Percentiles rank a stretch among this genome's conserved stretches.
Evolutionary conservation across 2,113 vertebrate species (phyloP).

Genomic region (Rhinoderma darwinii): DNA sequence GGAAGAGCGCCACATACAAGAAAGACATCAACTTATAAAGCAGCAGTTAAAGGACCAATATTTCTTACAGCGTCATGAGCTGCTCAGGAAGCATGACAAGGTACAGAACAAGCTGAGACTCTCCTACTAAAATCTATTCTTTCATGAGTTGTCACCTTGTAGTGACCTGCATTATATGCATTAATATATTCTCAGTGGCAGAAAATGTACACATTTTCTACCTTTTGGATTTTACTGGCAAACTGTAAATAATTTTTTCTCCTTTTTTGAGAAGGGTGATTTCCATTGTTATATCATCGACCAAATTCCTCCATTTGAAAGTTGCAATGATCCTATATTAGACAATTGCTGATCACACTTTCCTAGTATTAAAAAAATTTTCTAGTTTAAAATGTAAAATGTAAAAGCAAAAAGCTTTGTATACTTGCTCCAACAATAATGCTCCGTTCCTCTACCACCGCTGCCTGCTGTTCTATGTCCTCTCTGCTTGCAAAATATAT

Average conservation of each 20-base stretch:
- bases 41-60: conserved; percentile 98
- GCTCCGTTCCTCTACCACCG: too few relatives aligned
- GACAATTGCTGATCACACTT: too few relatives aligned
- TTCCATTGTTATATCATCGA: background rate
- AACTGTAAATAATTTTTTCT: background rate
- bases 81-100: conserved; percentile 95
- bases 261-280: background rate
- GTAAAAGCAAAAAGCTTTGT: too few relatives aligned
- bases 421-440: too few relatives aligned
- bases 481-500: too few relatives aligned
- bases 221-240: background rate
- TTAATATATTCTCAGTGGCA: too few relatives aligned
- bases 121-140: background rate
- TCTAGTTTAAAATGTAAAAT: too few relatives aligned
- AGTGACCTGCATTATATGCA: too few relatives aligned
- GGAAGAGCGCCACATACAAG: conserved; percentile 90
- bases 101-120: conserved; percentile 67
- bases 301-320: too few relatives aligned
- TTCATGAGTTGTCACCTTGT: background rate
- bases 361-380: too few relatives aligned
- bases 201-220: too few relatives aligned
- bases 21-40: conserved; percentile 89
- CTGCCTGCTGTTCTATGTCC: background rate
- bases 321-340: background rate
- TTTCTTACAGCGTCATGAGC: conserved; percentile 94